phyloP scores from a whole-genome alignment of 2,888 invertebrate species.

The Hetaerina titia region DNA sequence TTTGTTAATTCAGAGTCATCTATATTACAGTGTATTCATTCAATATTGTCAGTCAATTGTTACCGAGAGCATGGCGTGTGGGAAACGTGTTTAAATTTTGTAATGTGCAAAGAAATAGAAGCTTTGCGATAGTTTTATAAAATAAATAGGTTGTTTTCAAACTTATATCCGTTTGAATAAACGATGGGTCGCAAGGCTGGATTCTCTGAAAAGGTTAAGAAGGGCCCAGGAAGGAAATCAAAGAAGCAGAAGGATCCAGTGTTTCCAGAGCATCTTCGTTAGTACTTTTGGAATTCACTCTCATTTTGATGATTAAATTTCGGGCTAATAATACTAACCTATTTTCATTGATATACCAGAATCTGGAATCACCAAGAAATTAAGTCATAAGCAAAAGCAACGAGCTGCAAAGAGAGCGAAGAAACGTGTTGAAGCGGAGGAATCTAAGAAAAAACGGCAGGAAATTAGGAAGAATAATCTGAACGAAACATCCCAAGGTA shows the following conservation, averaged over 20 bases:
- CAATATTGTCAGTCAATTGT: background rate
- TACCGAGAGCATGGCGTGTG: background rate
- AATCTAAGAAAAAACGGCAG: background rate
- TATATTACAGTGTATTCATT: background rate
- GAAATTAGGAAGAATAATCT: background rate
- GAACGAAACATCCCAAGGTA: slow-evolving; percentile 67
- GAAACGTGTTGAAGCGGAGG: background rate
- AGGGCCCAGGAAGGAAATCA: slow-evolving; percentile 92
- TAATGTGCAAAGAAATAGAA: background rate
- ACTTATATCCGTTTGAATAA: background rate
- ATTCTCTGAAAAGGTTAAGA: slow-evolving; percentile 85
- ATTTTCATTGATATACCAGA: slow-evolving; percentile 73
- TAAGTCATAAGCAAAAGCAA: slow-evolving; percentile 86
- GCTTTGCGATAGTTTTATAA: background rate
- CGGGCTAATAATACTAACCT: background rate
- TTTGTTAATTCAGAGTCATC: background rate
- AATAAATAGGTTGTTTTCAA: background rate
- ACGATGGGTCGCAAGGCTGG: slow-evolving; percentile 93
- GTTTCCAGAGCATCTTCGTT: slow-evolving; percentile 80
- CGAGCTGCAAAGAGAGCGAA: slow-evolving; percentile 81
- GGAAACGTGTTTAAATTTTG: background rate
- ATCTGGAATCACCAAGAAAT: slow-evolving; percentile 79
- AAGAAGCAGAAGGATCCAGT: slow-evolving; percentile 91
- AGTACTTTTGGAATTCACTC: background rate
- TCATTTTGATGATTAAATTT: slow-evolving; percentile 65